Evolutionary conservation across 2,888 invertebrate species (phyloP).

Genomic region (Watsonalla binaria): DNA sequence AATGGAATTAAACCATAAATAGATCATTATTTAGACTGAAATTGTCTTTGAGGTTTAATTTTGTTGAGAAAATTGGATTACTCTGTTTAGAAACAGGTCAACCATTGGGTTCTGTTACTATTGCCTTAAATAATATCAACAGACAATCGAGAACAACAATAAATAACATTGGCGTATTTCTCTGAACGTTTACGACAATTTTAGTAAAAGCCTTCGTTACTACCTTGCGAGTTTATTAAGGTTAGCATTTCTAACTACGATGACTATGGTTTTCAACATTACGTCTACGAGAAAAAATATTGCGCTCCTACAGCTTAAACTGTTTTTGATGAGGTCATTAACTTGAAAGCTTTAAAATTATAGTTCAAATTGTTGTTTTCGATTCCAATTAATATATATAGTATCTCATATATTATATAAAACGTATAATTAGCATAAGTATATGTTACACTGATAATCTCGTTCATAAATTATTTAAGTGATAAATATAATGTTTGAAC

Average conservation of each 20-base stretch:
- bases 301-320: slow-evolving; percentile 6
- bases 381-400: background rate
- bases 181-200: background rate
- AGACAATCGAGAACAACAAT: slow-evolving; percentile 52
- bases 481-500: no score
- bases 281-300: slow-evolving; percentile 5
- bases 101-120: slow-evolving; percentile 40
- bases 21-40: background rate
- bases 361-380: background rate
- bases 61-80: background rate
- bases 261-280: slow-evolving; percentile 5
- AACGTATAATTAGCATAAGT: background rate
- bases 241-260: slow-evolving; percentile 5
- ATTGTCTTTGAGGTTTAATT: background rate
- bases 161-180: no score
- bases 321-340: slow-evolving; percentile 6
- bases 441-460: background rate
- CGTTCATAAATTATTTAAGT: no score
- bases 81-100: slow-evolving; percentile 34
- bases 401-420: background rate
- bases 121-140: slow-evolving; percentile 46
- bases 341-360: slow-evolving; percentile 5
- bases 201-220: background rate
- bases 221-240: slow-evolving; percentile 1
- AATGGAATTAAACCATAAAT: no score